Evolutionary conservation across 2,797 vertebrate genomes (phyloP).

Genomic region (Acanthopagrus latus): DNA sequence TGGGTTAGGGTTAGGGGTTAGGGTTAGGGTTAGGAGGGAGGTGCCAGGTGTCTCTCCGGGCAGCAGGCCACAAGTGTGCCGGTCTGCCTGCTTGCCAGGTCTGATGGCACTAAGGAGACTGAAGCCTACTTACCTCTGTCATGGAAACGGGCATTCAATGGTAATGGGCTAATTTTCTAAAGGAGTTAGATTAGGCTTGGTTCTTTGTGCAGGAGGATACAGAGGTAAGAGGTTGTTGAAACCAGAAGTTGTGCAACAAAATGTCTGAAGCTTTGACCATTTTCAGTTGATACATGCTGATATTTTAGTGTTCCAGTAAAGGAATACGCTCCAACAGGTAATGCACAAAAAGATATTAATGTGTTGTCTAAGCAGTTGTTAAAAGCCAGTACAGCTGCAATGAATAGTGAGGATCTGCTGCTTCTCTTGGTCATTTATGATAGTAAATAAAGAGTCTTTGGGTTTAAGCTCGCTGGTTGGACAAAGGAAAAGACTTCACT

Average conservation of each 20-base stretch:
- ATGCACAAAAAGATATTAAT: neutral
- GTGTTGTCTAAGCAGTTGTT: conserved; percentile 1
- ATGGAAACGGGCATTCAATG: conserved; percentile 27
- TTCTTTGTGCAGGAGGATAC: neutral
- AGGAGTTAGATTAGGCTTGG: conserved; percentile 15
- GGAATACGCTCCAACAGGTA: neutral
- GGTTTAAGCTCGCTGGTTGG: no score
- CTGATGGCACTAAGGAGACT: conserved; percentile 45
- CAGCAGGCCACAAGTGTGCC: conserved; percentile 63
- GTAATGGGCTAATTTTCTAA: conserved; percentile 43
- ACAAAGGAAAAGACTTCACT: no score
- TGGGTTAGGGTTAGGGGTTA: no score
- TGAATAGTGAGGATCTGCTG: no score
- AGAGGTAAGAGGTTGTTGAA: neutral
- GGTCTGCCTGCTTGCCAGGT: conserved; percentile 52
- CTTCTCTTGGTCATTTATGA: no score
- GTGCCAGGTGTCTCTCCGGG: conserved; percentile 71
- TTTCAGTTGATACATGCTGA: neutral
- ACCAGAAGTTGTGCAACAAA: neutral
- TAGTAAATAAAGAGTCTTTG: no score
- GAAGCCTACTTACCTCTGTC: conserved; percentile 57
- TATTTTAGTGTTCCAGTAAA: no score
- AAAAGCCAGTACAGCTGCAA: neutral
- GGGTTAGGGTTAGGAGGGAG: conserved; percentile 24
- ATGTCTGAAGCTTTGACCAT: neutral